Percentiles rank a stretch among this genome's conserved stretches.
phyloP scores from a whole-genome alignment of 2,797 vertebrate genomes.

The Clarias pachynema region DNA sequence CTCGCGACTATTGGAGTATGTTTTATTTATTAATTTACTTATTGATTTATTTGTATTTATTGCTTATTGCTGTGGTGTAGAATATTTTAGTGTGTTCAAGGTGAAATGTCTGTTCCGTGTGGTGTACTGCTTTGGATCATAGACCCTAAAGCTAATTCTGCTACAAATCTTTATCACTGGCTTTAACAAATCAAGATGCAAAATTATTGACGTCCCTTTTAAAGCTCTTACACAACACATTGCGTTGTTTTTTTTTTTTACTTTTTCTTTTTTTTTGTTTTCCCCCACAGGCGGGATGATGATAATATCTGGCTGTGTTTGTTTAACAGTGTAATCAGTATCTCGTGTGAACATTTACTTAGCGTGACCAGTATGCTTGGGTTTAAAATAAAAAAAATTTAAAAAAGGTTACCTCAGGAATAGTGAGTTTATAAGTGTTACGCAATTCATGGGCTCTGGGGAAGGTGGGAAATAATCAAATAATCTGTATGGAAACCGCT shows the following conservation, averaged over 20 bases:
- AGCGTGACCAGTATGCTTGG: neutral
- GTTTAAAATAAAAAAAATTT: neutral
- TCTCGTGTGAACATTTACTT: neutral
- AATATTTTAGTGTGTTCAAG: neutral
- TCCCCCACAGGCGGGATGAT: neutral
- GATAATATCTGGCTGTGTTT: neutral
- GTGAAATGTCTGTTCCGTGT: neutral
- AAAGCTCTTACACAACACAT: neutral
- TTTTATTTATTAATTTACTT: no score
- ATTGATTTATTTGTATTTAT: no score
- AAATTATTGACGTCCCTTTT: neutral
- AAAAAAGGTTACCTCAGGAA: no score
- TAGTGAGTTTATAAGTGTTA: no score
- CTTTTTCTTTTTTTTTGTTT: no score
- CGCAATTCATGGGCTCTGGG: neutral
- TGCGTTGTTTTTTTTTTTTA: no score
- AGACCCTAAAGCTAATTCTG: neutral
- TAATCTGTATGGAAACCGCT: no score
- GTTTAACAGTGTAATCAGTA: neutral
- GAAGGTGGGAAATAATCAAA: neutral
- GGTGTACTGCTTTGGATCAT: neutral
- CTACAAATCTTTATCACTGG: neutral
- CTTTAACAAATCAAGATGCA: neutral
- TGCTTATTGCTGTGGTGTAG: no score
- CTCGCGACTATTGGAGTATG: neutral